Conservation (phyloP, 2,113 vertebrate species). For the Brachyhypopomus gauderio region DNA sequence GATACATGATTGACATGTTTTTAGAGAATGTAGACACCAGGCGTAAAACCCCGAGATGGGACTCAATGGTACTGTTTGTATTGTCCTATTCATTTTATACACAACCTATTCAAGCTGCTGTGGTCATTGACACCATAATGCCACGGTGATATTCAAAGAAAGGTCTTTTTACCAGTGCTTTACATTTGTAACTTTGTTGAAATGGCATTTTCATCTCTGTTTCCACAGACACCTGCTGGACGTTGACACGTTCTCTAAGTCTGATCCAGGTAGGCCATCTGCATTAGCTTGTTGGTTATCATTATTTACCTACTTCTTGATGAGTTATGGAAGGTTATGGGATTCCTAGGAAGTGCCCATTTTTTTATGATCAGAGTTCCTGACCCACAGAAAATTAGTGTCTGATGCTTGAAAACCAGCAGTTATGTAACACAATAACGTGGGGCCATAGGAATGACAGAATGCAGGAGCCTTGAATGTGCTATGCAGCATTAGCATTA, state of each 20-base stretch:
- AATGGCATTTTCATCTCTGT: constrained; percentile 29
- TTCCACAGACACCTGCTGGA: constrained; percentile 86
- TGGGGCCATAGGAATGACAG: too few relatives aligned
- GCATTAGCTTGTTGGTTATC: background rate
- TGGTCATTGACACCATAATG: background rate
- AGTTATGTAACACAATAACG: too few relatives aligned
- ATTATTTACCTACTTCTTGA: background rate
- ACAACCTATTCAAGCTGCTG: background rate
- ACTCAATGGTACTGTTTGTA: background rate
- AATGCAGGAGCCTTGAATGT: too few relatives aligned
- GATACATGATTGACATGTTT: background rate
- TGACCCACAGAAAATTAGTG: too few relatives aligned
- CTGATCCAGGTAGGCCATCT: constrained; percentile 84
- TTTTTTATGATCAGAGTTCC: too few relatives aligned
- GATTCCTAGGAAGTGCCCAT: too few relatives aligned
- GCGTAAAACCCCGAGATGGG: background rate
- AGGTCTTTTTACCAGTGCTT: background rate
- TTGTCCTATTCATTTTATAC: background rate
- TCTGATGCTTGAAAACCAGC: too few relatives aligned
- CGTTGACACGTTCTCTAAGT: constrained; percentile 95
- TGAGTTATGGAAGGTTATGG: too few relatives aligned
- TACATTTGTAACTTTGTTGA: background rate
- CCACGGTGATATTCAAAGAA: background rate
- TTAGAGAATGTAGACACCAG: constrained; percentile 10
- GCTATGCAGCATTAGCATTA: background rate